phyloP scores from a whole-genome alignment of 2,113 vertebrate species.

The Acanthisitta chloris region DNA sequence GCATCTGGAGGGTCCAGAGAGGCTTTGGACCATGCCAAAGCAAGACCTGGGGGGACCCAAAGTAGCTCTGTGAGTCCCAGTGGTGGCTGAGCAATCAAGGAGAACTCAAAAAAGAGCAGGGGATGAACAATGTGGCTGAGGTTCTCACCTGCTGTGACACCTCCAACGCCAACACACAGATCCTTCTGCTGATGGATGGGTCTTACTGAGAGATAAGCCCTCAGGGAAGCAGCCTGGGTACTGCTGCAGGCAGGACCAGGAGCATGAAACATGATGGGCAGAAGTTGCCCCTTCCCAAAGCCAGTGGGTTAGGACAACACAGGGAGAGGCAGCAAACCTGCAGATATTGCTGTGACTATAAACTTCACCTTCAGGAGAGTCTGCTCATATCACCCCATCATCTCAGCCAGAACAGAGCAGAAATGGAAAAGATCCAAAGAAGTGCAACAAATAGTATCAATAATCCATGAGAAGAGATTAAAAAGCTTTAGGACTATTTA shows the following conservation, averaged over 20 bases:
- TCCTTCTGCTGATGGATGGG: background rate
- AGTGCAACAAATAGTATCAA: slow-evolving; percentile 46
- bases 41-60: background rate
- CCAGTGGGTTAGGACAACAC: fast-evolving
- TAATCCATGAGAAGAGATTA: slow-evolving; percentile 41
- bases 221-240: background rate
- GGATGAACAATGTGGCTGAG: fast-evolving
- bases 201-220: background rate
- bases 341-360: background rate
- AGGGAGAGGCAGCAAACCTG: background rate
- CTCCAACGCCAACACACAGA: background rate
- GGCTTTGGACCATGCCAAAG: background rate
- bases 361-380: background rate
- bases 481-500: background rate
- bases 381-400: background rate
- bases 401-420: background rate
- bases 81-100: background rate
- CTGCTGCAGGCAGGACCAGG: background rate
- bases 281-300: background rate
- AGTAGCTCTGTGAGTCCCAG: background rate
- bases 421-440: slow-evolving; percentile 21
- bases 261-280: background rate
- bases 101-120: background rate
- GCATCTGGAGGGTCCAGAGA: background rate
- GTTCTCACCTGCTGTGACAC: background rate